A percentile compares a stretch with the other conserved stretches of the same genome.
Conservation (phyloP, 2,797 vertebrate genomes). For the Pipistrellus kuhlii region DNA sequence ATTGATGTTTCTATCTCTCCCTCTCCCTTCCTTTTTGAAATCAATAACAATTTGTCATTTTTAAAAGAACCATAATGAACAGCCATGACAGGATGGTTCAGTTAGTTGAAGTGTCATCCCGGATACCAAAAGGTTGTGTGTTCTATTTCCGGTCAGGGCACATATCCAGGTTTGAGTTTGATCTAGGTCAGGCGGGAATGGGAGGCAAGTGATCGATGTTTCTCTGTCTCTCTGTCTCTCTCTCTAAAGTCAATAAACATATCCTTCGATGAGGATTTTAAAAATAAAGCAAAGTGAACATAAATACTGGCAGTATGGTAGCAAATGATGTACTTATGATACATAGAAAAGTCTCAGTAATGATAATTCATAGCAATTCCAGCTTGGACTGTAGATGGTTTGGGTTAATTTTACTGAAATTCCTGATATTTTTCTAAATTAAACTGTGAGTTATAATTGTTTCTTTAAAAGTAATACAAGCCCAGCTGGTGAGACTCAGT, state of each 20-base stretch:
- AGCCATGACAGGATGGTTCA: too few species aligned
- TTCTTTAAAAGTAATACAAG: conserved; percentile 43
- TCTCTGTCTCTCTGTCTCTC: not conserved
- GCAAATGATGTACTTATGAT: not conserved
- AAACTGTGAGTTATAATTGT: not conserved
- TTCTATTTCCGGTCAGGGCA: not conserved
- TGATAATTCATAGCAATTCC: conserved; percentile 7
- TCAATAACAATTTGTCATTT: not conserved
- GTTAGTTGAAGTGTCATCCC: not conserved
- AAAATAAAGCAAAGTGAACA: conserved; percentile 1
- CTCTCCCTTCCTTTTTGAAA: not conserved
- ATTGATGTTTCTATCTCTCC: not conserved
- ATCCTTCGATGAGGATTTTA: not conserved
- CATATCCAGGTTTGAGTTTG: not conserved
- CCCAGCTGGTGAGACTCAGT: too few species aligned
- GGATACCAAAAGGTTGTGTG: not conserved
- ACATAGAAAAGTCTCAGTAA: not conserved
- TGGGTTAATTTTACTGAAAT: conserved; percentile 44
- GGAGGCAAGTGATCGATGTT: not conserved
- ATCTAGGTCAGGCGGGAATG: not conserved
- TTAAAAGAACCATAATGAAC: too few species aligned
- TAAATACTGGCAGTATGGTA: not conserved
- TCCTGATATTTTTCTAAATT: conserved; percentile 23
- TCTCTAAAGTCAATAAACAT: not conserved
- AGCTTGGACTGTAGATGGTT: conserved; percentile 38